phyloP scores from a whole-genome alignment of 2,113 vertebrate genomes.

The Pipra filicauda region DNA sequence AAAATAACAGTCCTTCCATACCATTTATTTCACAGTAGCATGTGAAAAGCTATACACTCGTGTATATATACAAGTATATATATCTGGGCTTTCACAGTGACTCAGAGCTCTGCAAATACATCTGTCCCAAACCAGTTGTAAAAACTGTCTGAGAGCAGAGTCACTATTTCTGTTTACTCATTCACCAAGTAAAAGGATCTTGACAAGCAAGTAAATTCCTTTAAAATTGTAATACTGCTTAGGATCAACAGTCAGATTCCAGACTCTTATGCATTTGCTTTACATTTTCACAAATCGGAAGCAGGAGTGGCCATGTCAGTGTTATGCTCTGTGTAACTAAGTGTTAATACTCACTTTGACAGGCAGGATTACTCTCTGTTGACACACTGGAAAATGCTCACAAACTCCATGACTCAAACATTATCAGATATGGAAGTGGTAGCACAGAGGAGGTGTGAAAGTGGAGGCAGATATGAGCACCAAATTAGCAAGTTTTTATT shows the following conservation, averaged over 20 bases:
- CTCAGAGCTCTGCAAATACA: neutral
- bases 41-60: neutral
- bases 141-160: neutral
- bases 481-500: conserved; percentile 35
- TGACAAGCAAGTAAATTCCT: neutral
- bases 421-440: neutral
- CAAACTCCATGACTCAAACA: neutral
- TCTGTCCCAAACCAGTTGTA: neutral
- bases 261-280: neutral
- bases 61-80: neutral
- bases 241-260: neutral
- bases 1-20: neutral
- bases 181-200: neutral
- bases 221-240: neutral
- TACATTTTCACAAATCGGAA: neutral
- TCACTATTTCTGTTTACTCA: neutral
- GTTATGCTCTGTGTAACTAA: neutral
- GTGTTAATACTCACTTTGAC: neutral
- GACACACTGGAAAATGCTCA: neutral
- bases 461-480: neutral
- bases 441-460: conserved; percentile 16
- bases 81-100: neutral
- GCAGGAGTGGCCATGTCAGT: neutral
- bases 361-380: neutral
- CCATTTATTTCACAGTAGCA: neutral